Percentiles rank a stretch among this genome's conserved stretches.
Conservation (phyloP, 1,140 invertebrate species). For the Pinna nobilis region DNA sequence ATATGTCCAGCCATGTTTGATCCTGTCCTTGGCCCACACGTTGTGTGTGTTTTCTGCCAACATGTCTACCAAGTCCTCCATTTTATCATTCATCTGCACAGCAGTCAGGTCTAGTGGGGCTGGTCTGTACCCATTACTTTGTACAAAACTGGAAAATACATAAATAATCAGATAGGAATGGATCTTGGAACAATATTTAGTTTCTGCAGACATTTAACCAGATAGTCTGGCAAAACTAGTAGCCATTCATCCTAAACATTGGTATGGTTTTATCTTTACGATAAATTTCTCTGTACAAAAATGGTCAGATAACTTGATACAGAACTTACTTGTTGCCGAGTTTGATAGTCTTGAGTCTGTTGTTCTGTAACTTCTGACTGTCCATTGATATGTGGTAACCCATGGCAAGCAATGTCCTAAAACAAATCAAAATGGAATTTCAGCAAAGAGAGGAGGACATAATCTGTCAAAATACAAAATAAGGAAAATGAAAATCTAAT, state of each 20-base stretch:
- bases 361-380: slow-evolving; percentile 72
- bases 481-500: too few species aligned
- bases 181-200: background rate
- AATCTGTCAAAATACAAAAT: too few species aligned
- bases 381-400: slow-evolving; percentile 99
- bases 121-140: slow-evolving; percentile 98
- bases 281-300: too few species aligned
- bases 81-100: slow-evolving; percentile 88
- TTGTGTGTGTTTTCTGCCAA: slow-evolving; percentile 99
- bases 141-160: slow-evolving; percentile 81
- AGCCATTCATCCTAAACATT: too few species aligned
- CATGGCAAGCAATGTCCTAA: slow-evolving; percentile 93
- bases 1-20: slow-evolving; percentile 99
- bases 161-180: background rate
- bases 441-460: too few species aligned
- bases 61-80: slow-evolving; percentile 97
- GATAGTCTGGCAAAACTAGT: too few species aligned
- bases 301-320: too few species aligned
- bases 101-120: slow-evolving; percentile 96
- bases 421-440: slow-evolving; percentile 41
- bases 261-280: too few species aligned
- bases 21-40: slow-evolving; percentile 98
- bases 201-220: too few species aligned
- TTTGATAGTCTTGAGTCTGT: slow-evolving; percentile 93
- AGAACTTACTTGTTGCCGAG: slow-evolving; percentile 83